phyloP scores from a whole-genome alignment of 1,140 invertebrate genomes.

The Magallana gigas region DNA sequence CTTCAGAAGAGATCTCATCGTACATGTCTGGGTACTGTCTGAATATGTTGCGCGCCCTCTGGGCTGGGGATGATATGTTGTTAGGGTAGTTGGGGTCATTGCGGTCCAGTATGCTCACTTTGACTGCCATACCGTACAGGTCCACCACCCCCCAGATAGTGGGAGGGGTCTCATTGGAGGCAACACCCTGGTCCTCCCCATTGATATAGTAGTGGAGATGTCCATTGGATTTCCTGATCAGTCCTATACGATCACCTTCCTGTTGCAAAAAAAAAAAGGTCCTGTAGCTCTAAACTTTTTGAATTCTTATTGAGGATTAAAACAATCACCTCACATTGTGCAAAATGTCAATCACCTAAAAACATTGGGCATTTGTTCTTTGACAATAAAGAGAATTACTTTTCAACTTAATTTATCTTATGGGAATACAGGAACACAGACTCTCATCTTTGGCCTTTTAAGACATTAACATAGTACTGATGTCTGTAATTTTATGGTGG shows the following conservation, averaged over 20 bases:
- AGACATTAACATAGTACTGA: too few relatives aligned
- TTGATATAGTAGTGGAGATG: conserved; percentile 78
- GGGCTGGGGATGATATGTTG: conserved; percentile 52
- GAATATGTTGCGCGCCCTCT: conserved; percentile 64
- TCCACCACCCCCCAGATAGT: conserved; percentile 79
- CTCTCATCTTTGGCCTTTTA: too few relatives aligned
- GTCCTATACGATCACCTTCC: conserved; percentile 78
- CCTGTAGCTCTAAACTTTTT: not conserved
- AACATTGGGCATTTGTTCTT: too few relatives aligned
- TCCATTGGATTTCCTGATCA: conserved; percentile 75
- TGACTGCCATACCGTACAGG: conserved; percentile 88
- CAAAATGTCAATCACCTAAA: too few relatives aligned
- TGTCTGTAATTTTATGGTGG: too few relatives aligned
- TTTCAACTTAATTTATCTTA: too few relatives aligned
- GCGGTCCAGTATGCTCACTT: conserved; percentile 82
- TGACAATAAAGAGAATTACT: too few relatives aligned
- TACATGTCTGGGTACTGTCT: conserved; percentile 70
- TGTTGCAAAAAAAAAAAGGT: conserved; percentile 49
- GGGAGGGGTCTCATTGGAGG: conserved; percentile 72
- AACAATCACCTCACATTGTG: too few relatives aligned
- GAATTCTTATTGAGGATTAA: too few relatives aligned
- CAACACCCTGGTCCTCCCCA: conserved; percentile 78
- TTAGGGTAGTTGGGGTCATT: conserved; percentile 68
- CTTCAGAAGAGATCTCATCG: conserved; percentile 61
- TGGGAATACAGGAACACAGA: too few relatives aligned